Conservation (phyloP, 2,113 vertebrate species). For the Rostratula benghalensis region DNA sequence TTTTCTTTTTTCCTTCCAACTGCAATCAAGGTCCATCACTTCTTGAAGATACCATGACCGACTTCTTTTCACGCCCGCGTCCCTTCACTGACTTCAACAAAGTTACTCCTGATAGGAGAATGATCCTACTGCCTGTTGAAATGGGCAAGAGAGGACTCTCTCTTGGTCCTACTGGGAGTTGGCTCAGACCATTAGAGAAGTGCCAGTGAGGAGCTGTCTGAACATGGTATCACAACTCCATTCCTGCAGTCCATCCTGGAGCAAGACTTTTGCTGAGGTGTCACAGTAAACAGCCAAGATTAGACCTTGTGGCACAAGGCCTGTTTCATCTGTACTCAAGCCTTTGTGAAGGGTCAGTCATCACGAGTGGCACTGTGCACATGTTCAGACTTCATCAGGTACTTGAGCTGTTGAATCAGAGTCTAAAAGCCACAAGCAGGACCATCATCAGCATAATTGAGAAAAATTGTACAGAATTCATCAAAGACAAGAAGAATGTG, state of each 20-base stretch:
- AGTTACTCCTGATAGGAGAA: not conserved
- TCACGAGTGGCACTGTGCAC: not conserved
- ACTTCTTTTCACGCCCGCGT: not conserved
- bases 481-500: not conserved
- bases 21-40: not conserved
- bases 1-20: conserved; percentile 8
- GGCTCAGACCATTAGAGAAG: not conserved
- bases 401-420: not conserved
- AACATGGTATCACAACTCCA: not conserved
- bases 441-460: not conserved
- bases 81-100: not conserved
- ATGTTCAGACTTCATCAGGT: not conserved
- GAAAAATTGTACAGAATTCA: not conserved
- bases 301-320: not conserved
- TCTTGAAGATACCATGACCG: not conserved
- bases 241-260: not conserved
- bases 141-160: not conserved
- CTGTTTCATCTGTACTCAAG: not conserved
- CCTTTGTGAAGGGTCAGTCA: not conserved
- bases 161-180: not conserved
- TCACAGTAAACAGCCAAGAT: not conserved
- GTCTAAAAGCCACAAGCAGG: not conserved
- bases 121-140: not conserved
- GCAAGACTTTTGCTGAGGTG: conserved; percentile 9
- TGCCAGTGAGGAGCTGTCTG: conserved; percentile 3